phyloP scores from a whole-genome alignment of 2,113 vertebrate genomes.

The Gobio gobio region DNA sequence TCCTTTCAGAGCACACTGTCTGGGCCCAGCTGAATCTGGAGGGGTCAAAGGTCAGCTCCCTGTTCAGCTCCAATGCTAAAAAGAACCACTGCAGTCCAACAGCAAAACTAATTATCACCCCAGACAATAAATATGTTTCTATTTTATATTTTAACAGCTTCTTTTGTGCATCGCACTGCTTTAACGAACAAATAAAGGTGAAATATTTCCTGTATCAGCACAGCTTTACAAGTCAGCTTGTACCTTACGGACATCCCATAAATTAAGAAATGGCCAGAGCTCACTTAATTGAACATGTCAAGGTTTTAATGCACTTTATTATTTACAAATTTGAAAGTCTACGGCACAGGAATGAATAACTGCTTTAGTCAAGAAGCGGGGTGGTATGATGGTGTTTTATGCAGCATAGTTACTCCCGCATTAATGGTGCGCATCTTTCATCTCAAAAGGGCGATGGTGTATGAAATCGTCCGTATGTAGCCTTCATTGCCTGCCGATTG shows the following conservation, averaged over 20 bases:
- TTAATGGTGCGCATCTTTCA: slow-evolving; percentile 10
- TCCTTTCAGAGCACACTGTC: neutral
- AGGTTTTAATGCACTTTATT: slow-evolving; percentile 68
- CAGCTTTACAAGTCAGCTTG: slow-evolving; percentile 47
- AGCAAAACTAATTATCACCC: neutral
- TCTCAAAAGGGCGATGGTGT: neutral
- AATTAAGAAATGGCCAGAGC: slow-evolving; percentile 51
- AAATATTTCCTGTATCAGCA: slow-evolving; percentile 35
- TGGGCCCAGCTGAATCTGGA: neutral
- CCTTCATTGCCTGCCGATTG: slow-evolving; percentile 44
- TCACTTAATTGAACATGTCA: slow-evolving; percentile 66
- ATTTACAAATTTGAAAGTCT: slow-evolving; percentile 61
- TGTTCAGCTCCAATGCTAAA: neutral
- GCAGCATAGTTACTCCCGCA: slow-evolving; percentile 1
- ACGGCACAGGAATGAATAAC: neutral
- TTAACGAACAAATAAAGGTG: slow-evolving; percentile 57
- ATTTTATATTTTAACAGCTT: slow-evolving; percentile 18
- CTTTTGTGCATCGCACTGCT: slow-evolving; percentile 36
- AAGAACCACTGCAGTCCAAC: neutral
- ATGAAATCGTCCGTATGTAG: neutral
- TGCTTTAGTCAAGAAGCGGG: slow-evolving; percentile 1
- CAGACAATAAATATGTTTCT: neutral
- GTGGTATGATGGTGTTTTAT: neutral
- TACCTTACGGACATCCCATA: slow-evolving; percentile 31
- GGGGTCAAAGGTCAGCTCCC: slow-evolving; percentile 2